Conservation (phyloP, 37 sponge, comb jelly and placozoan genomes). For the Eunapius fragilis region DNA sequence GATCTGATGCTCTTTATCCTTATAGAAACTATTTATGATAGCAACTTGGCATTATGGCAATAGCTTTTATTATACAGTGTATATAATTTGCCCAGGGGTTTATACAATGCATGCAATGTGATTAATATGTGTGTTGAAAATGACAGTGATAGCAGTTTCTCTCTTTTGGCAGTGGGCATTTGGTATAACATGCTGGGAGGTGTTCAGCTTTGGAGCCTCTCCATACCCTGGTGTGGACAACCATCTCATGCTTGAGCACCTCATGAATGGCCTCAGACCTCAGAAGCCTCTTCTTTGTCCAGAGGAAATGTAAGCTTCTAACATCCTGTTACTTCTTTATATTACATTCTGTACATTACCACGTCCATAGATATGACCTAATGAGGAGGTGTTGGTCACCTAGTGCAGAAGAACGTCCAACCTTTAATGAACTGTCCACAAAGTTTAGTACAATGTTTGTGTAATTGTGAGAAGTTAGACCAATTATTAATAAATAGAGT, state of each 20-base stretch:
- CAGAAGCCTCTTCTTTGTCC: slow-evolving; percentile 4
- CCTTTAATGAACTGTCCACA: slow-evolving; percentile 9
- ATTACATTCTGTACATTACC: no score
- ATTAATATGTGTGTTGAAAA: no score
- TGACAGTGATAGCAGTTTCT: no score
- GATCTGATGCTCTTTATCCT: no score
- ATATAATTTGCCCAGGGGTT: no score
- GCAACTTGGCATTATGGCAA: no score
- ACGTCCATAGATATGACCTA: slow-evolving; percentile 11
- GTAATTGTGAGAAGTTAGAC: no score
- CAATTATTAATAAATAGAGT: no score
- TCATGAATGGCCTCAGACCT: slow-evolving; percentile 4
- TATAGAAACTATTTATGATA: no score
- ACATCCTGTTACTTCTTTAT: not conserved
- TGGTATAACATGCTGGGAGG: not conserved
- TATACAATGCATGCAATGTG: no score
- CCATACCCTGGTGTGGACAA: slow-evolving; percentile 8
- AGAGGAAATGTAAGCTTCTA: slow-evolving; percentile 4
- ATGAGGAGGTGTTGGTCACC: slow-evolving; percentile 28
- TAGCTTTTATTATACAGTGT: no score
- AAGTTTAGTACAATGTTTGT: not conserved
- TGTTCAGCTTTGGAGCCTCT: not conserved
- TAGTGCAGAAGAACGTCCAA: slow-evolving; percentile 23
- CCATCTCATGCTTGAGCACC: not conserved
- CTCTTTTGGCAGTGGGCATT: not conserved